Base-by-base conservation (phyloP, 2,888 invertebrate species). In the Cyclophora punctaria region DNA sequence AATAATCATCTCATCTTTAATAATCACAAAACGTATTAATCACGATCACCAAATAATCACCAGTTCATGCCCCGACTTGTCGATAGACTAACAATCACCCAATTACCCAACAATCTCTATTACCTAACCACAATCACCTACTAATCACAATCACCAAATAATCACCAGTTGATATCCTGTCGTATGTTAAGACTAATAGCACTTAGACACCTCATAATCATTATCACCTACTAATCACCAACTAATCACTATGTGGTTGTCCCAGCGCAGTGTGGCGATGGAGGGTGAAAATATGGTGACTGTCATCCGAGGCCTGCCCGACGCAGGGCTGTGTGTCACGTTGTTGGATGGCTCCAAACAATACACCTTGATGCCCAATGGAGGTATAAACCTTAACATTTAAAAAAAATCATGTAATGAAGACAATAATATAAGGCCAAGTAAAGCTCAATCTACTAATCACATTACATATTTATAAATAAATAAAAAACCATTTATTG, bases 231-330 rank as follows among this genome's bases (percentile, higher is more conserved):
- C 44, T 33, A 34, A 44, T 34, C 6, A 4, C 20, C 34, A 20
- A 20, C 20, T 20, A 20, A 20, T 20, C 20, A 20, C 20, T 20
- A 20, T 20, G 20, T 20, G 20, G 20, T 20, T 20, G 20, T 20
- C 20, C 20, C 20, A 20, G 20, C 20, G 20, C 20, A 20, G 20
- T 20, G 20, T 5, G 33, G 34, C 56, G 56, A 71, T 69, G 73
- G 70, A 69, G 0, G 52, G 58, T 1, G 71, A 78, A 4, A 82
- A 80, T 2, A 80, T 84, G 80, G 73, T 81, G 50, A 80, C 83
- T 0, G 74, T 86, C 52, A 78, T 85, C 7, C 66, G 74, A 0
- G 75, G 78, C 0, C 55, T 80, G 1, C 63, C 63, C 4, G 73
- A 80, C 47, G 58, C 79, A 0, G 71, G 73, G 0, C 64, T 86